These are phyloP conservation scores for Helicoverpa armigera DNA, from an alignment of 1,140 invertebrate species.

Conservation along the genomic window DNA sequence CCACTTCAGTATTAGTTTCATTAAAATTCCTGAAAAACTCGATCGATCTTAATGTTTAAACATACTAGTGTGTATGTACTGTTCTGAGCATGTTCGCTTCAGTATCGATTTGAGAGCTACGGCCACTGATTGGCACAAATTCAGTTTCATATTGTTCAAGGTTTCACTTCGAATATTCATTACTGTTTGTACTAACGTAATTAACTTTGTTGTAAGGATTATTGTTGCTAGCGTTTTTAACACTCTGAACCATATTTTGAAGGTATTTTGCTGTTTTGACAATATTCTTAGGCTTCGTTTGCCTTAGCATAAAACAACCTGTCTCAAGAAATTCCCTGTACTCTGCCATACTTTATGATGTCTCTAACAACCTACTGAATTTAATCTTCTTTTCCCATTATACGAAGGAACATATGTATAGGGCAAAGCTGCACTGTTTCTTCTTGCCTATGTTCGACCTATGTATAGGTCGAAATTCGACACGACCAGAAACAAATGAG, in stretches of 20 bases:
- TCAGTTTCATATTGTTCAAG: slow-evolving; percentile 45
- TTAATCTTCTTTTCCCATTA: no score
- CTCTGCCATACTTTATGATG: no score
- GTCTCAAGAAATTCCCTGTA: no score
- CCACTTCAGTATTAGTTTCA: not conserved
- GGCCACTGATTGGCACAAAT: slow-evolving; percentile 25
- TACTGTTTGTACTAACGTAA: slow-evolving; percentile 30
- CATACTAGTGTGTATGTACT: not conserved
- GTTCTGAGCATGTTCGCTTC: not conserved
- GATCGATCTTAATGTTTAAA: not conserved
- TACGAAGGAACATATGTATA: no score
- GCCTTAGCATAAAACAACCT: no score
- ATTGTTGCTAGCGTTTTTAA: not conserved
- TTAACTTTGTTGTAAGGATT: slow-evolving; percentile 5
- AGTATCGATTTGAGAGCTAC: slow-evolving; percentile 32
- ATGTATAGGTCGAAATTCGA: no score
- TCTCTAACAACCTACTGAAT: no score
- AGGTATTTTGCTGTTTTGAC: not conserved
- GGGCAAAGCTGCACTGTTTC: no score
- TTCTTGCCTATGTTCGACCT: no score
- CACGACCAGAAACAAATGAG: no score
- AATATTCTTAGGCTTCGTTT: no score
- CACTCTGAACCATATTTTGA: not conserved
- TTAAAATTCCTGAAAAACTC: not conserved
- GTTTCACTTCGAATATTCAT: slow-evolving; percentile 20